Evolutionary conservation across 1,140 invertebrate genomes (phyloP).

Genomic region (Paralvinella palmiformis): DNA sequence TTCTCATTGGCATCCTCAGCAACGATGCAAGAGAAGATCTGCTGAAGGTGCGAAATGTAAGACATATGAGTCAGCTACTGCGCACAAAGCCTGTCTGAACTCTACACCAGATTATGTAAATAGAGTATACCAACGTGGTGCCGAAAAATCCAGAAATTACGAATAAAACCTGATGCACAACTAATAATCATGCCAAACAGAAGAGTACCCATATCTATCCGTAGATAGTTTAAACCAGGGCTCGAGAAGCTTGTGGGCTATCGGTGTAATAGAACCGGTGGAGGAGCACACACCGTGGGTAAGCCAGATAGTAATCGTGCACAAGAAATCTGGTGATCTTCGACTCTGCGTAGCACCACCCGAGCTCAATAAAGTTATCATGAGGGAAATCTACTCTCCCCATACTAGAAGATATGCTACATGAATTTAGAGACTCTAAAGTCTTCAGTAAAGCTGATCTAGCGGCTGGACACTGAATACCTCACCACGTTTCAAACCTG

Average conservation of each 20-base stretch:
- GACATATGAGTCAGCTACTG: too few species aligned
- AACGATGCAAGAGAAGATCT: neutral
- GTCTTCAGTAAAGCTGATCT: neutral
- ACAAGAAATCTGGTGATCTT: constrained; percentile 21
- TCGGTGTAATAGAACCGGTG: constrained; percentile 20
- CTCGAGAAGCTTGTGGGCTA: neutral
- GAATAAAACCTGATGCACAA: neutral
- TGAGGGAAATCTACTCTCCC: too few species aligned
- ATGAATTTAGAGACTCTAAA: neutral
- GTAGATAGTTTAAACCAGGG: neutral
- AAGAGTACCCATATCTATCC: neutral
- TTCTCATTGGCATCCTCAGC: neutral
- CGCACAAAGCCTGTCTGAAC: too few species aligned
- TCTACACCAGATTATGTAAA: too few species aligned
- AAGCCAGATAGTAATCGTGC: constrained; percentile 21
- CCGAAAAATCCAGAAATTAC: too few species aligned
- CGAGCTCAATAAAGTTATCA: constrained; percentile 24
- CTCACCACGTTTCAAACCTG: neutral
- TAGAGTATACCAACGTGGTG: too few species aligned
- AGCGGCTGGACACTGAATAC: neutral
- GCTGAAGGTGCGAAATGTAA: neutral
- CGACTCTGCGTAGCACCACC: constrained; percentile 27
- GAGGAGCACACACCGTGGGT: constrained; percentile 23
- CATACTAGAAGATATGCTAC: too few species aligned
- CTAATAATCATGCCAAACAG: neutral